Conservation (phyloP, 2,113 vertebrate genomes). For the Cnemophilus loriae region DNA sequence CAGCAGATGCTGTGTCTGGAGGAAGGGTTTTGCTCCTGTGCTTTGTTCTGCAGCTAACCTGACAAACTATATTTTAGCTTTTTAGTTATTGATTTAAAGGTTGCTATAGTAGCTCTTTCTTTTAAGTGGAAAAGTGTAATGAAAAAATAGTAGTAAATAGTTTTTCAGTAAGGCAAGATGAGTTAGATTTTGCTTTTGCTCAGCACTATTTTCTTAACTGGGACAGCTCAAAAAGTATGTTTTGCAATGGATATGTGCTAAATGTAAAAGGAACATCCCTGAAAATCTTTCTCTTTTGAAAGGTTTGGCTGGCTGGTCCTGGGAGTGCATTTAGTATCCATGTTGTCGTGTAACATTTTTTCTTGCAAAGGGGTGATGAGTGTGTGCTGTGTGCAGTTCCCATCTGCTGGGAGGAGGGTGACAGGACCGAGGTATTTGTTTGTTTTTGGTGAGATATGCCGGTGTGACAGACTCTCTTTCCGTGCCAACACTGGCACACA, state of each 20-base stretch:
- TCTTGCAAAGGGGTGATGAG: background rate
- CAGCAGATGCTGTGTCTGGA: conserved; percentile 4
- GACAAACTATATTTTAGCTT: conserved; percentile 43
- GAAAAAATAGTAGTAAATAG: background rate
- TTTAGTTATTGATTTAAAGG: background rate
- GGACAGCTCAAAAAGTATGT: background rate
- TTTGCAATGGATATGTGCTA: background rate
- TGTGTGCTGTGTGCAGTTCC: background rate
- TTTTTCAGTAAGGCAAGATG: background rate
- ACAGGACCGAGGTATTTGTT: background rate
- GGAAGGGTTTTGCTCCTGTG: background rate
- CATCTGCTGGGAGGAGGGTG: conserved; percentile 10
- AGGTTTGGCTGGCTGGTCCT: background rate
- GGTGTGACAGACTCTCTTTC: background rate
- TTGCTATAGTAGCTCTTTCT: background rate
- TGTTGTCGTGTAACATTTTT: background rate
- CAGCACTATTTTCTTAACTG: background rate
- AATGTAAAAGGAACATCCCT: background rate
- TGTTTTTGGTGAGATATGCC: background rate
- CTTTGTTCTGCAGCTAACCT: background rate
- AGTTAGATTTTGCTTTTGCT: background rate
- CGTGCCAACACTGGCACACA: background rate
- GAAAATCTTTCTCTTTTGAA: background rate
- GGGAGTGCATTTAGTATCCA: background rate
- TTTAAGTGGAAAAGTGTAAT: background rate